Conservation (phyloP, 2,797 vertebrate genomes). For the Hemitrygon akajei region DNA sequence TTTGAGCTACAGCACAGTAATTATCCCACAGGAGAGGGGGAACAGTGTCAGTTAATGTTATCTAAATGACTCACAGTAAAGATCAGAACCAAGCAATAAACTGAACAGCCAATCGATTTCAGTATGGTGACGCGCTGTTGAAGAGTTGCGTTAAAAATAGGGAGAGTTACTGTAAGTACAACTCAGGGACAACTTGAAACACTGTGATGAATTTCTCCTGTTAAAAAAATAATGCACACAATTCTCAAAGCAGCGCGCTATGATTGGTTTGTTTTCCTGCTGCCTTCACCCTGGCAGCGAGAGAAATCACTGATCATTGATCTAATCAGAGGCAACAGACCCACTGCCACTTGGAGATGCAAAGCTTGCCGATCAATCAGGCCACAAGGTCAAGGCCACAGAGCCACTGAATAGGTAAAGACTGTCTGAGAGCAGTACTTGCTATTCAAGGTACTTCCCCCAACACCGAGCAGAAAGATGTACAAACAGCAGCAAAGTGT, state of each 20-base stretch:
- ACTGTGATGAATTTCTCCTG: not conserved
- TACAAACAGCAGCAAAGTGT: too few species aligned
- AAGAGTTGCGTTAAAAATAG: not conserved
- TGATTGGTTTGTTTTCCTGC: not conserved
- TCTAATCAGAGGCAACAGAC: not conserved
- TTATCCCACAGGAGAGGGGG: not conserved
- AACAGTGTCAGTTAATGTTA: not conserved
- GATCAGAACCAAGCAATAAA: not conserved
- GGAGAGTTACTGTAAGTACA: not conserved
- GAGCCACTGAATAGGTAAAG: not conserved
- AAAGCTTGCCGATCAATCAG: not conserved
- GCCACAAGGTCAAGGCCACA: not conserved
- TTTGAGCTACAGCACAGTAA: not conserved
- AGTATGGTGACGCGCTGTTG: not conserved
- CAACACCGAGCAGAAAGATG: not conserved
- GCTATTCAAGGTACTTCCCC: not conserved
- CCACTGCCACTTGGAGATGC: not conserved
- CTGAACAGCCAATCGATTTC: not conserved
- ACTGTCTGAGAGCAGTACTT: too few species aligned
- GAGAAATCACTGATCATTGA: not conserved
- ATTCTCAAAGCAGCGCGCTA: not conserved
- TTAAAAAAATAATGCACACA: not conserved
- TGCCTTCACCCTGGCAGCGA: not conserved
- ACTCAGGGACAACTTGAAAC: not conserved
- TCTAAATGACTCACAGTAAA: not conserved